Evolutionary conservation across 2,797 vertebrate species (phyloP).

Genomic region (Sebastes kiyomatsui): DNA sequence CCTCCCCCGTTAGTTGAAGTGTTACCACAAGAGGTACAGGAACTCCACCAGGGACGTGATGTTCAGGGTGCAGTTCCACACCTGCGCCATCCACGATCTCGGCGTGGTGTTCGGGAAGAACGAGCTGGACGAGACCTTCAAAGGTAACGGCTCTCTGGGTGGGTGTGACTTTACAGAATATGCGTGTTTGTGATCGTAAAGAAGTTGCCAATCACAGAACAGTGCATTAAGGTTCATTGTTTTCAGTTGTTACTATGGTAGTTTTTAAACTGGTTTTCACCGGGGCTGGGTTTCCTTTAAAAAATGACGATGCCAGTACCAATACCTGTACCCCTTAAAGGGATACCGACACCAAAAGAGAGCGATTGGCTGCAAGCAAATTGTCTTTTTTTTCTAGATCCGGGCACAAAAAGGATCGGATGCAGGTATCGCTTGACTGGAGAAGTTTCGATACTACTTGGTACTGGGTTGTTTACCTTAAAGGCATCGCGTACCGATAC

Average conservation of each 20-base stretch:
- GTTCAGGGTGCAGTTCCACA: conserved; percentile 97
- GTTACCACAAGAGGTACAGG: conserved; percentile 95
- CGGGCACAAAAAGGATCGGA: no score
- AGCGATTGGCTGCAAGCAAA: no score
- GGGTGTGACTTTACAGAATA: conserved; percentile 4
- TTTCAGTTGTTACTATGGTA: background rate
- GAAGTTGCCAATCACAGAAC: background rate
- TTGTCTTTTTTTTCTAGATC: no score
- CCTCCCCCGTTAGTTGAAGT: conserved; percentile 85
- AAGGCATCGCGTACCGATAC: no score
- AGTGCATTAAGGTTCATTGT: background rate
- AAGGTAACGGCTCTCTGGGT: conserved; percentile 79
- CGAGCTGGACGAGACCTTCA: conserved; percentile 94
- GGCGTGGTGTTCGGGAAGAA: conserved; percentile 93
- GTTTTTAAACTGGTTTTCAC: background rate
- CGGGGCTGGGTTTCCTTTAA: rapidly evolving
- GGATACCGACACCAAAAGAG: no score
- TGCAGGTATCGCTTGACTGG: no score
- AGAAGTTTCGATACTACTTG: no score
- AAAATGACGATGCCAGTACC: no score
- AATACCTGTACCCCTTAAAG: no score
- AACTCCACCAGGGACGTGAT: conserved; percentile 91
- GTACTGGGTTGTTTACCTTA: no score
- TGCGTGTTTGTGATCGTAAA: background rate
- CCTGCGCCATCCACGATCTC: conserved; percentile 94